phyloP scores from a whole-genome alignment of 2,797 vertebrate species.

The Enteromius viviparus region DNA sequence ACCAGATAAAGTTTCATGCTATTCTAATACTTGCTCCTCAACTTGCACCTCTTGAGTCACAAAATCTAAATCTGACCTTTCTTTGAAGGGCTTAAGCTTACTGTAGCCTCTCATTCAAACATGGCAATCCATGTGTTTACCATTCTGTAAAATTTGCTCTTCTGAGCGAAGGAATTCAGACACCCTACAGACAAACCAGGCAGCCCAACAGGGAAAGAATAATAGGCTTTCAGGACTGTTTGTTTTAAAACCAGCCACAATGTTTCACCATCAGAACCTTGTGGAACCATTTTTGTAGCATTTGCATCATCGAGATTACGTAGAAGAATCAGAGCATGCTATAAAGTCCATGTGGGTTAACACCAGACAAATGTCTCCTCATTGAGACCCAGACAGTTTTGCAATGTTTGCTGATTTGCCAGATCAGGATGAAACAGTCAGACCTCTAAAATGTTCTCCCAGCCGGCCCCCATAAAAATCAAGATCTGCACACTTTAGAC shows the following conservation, averaged over 20 bases:
- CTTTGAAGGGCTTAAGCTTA: slow-evolving; percentile 35
- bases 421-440: slow-evolving; percentile 29
- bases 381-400: not conserved
- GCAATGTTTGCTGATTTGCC: slow-evolving; percentile 16
- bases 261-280: slow-evolving; percentile 39
- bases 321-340: not conserved
- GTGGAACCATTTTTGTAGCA: slow-evolving; percentile 38
- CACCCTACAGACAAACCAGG: slow-evolving; percentile 24
- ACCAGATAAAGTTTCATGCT: not conserved
- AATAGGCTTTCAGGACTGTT: slow-evolving; percentile 37
- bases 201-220: slow-evolving; percentile 29
- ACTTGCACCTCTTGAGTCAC: not conserved
- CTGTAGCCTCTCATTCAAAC: slow-evolving; percentile 39
- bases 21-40: not conserved
- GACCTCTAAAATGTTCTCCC: not conserved
- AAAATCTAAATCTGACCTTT: slow-evolving; percentile 32
- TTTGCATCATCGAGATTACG: not conserved
- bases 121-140: slow-evolving; percentile 39
- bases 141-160: slow-evolving; percentile 45
- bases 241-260: slow-evolving; percentile 37
- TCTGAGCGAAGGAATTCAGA: slow-evolving; percentile 36
- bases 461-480: slow-evolving; percentile 12
- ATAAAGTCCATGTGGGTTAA: not conserved
- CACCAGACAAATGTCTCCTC: slow-evolving; percentile 10
- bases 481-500: not conserved